Conservation (phyloP, 2,113 vertebrate genomes). For the Apeltes quadracus region DNA sequence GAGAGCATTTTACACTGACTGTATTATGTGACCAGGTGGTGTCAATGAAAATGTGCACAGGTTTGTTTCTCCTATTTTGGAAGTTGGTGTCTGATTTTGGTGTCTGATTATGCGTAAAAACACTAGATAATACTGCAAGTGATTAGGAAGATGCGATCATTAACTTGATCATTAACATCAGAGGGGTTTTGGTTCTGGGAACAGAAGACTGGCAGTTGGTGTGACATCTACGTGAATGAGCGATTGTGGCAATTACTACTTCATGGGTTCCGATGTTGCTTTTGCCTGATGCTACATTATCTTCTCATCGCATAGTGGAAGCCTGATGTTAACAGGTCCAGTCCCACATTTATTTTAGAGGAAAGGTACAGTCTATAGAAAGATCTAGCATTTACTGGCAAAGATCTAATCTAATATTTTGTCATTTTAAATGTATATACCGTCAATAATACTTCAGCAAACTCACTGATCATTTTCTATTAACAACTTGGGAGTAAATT, state of each 20-base stretch:
- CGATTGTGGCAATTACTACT: slow-evolving; percentile 27
- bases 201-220: slow-evolving; percentile 32
- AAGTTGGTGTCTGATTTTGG: background rate
- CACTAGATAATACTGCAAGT: slow-evolving; percentile 12
- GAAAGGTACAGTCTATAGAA: background rate
- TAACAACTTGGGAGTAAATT: background rate
- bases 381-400: background rate
- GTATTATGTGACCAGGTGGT: too few relatives aligned
- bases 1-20: slow-evolving; percentile 7
- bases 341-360: background rate
- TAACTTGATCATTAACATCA: slow-evolving; percentile 30
- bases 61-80: slow-evolving; percentile 18
- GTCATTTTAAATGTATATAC: background rate
- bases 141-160: slow-evolving; percentile 23
- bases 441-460: background rate
- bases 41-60: slow-evolving; percentile 3
- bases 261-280: slow-evolving; percentile 40
- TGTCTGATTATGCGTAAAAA: slow-evolving; percentile 14
- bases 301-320: background rate
- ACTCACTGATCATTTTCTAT: background rate
- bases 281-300: slow-evolving; percentile 31
- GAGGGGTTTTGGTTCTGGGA: slow-evolving; percentile 35
- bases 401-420: background rate
- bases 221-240: slow-evolving; percentile 21
- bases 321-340: slow-evolving; percentile 3